These are phyloP conservation scores for Drosophila kanapiae DNA, from an alignment of 1,140 invertebrate species.

Conservation along the genomic window DNA sequence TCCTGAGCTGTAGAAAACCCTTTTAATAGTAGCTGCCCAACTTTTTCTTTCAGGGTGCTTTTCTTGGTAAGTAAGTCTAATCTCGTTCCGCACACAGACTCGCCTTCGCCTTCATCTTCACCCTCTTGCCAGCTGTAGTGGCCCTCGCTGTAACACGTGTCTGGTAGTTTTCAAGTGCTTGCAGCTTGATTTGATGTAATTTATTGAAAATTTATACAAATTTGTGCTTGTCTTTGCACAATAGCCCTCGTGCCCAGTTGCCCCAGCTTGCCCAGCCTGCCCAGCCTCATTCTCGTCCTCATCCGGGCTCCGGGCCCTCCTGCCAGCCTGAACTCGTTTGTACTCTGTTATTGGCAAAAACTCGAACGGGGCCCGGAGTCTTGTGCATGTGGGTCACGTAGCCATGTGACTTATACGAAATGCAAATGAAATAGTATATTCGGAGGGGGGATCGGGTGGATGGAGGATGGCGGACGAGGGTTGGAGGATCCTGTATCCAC, in stretches of 20 bases:
- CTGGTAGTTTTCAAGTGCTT: conserved; percentile 63
- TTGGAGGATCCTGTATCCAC: conserved; percentile 9
- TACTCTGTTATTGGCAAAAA: conserved; percentile 47
- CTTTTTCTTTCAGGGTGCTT: not conserved
- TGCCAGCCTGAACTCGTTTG: conserved; percentile 42
- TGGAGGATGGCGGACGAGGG: not conserved
- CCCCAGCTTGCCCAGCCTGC: not conserved
- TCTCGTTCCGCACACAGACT: conserved; percentile 42
- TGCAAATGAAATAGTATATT: conserved; percentile 72
- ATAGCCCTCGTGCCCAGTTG: conserved; percentile 32
- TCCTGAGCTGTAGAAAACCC: not conserved
- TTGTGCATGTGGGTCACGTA: conserved; percentile 69
- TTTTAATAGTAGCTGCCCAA: not conserved
- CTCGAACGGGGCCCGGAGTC: conserved; percentile 25
- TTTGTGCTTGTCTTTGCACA: conserved; percentile 67
- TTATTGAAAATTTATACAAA: conserved; percentile 75
- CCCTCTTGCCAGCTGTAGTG: not conserved
- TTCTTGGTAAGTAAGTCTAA: conserved; percentile 28
- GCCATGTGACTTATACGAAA: conserved; percentile 71
- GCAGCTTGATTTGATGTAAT: conserved; percentile 73
- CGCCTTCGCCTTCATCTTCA: conserved; percentile 15
- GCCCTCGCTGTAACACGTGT: conserved; percentile 43
- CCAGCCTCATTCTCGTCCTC: not conserved
- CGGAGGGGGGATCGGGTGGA: not conserved
- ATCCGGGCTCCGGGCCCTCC: conserved; percentile 2